Percentiles rank a stretch among this genome's conserved stretches.
phyloP scores from a whole-genome alignment of 2,113 vertebrate species.

The Anoplopoma fimbria region DNA sequence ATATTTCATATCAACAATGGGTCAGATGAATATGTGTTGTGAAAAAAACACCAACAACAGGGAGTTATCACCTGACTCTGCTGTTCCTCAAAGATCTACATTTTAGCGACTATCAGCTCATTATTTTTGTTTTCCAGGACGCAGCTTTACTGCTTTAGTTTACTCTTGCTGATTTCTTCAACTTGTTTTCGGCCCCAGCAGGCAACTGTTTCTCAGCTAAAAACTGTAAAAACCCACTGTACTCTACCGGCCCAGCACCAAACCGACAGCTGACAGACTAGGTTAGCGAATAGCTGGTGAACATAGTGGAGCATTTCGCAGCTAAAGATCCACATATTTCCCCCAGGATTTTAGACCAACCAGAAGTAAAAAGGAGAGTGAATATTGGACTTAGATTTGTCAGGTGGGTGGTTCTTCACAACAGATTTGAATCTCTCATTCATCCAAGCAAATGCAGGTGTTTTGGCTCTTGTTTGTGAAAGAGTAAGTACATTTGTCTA shows the following conservation, averaged over 20 bases:
- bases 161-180: not conserved
- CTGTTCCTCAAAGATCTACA: not conserved
- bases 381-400: too few relatives aligned
- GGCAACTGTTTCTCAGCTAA: not conserved
- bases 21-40: too few relatives aligned
- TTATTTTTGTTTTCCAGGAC: not conserved
- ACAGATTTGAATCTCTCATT: too few relatives aligned
- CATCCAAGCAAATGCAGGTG: too few relatives aligned
- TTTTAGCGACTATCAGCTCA: not conserved
- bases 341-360: too few relatives aligned
- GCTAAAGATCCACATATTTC: not conserved
- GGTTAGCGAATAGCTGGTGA: not conserved
- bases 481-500: too few relatives aligned
- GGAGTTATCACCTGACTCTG: not conserved
- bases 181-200: not conserved
- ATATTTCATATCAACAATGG: too few relatives aligned
- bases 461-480: too few relatives aligned
- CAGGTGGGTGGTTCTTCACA: too few relatives aligned
- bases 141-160: not conserved
- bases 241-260: not conserved
- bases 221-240: too few relatives aligned
- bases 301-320: too few relatives aligned
- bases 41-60: not conserved
- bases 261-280: not conserved
- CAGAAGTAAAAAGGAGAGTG: too few relatives aligned